Base-by-base conservation (phyloP, 2,888 invertebrate species). In the Hedya salicella region DNA sequence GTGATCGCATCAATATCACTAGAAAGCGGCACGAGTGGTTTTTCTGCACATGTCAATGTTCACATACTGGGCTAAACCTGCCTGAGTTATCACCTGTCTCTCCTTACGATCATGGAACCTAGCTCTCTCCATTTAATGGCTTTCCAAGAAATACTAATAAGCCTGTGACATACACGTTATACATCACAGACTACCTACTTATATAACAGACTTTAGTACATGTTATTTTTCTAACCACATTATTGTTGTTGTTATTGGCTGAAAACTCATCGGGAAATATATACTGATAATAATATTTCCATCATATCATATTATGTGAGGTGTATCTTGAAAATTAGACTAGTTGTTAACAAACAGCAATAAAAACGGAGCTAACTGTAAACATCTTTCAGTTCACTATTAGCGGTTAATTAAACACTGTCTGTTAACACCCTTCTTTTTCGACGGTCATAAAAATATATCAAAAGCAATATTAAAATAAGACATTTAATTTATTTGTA, bases 41-140 rank as follows among this genome's bases (percentile, higher is more conserved):
- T 88, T 86, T 86, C 83, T 80, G 76, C 71, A 71, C 71, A 76
- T 76, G 80, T 72, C 69, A 68, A 61, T 68, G 63, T 63, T 63
- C 67, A 60, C 67, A 71, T 73, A 71, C 68, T 70, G 71, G 72
- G 71, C 72, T 73, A 75, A 78, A 78, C 78, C 74, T 78, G 82
- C 78, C 78, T 80, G 75, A 80, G 79, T 80, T 86, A 85, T 85
- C 84, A 83, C 85, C 77, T 78, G 85, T 85, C 80, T 82, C 74
- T 72, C 82, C 83, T 80, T 83, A 80, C 79, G 73, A 71, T 73
- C 77, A 71, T 75, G 81, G 75, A 72, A 71, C 69, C 71, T 75
- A 82, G 84, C 88, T 90, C 87, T 91, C 89, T 88, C 87, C 74
- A 75, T 77, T 77, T 82, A 82, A 85, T 80, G 75, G 76, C 73